Base-by-base conservation (phyloP, 2,113 vertebrate genomes). In the Neoarius graeffei region DNA sequence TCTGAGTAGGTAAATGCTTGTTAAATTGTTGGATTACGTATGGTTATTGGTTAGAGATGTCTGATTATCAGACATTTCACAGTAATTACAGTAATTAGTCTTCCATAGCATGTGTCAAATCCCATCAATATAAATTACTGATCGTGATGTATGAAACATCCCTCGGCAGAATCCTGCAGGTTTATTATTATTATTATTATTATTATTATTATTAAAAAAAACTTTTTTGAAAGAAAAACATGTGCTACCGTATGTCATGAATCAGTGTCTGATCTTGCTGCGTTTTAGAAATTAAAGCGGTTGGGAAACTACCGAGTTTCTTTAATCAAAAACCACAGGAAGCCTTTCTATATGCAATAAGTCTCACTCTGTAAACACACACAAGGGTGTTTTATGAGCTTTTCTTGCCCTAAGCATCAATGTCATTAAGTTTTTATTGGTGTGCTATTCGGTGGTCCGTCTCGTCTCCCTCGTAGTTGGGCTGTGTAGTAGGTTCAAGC, bases 401-500 rank as follows among this genome's bases (percentile, higher is more conserved):
- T 84, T 66, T 84, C 81, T 88, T 20, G 71, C 87, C 81, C 71
- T 84, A 66, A 84, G 87, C 66, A 30, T 67, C 25, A 74, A 84
- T 56, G 81, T 64, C 81, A 88, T 88, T 88, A 88, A 88, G 71
- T 71, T 88, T 84, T 88, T 88, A 84, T 84, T 77, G 81, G 81
- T 5, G 59, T 84, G 84, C 66, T 79, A 88, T 88, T 56, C 10
- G 59, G 73, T 77, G 82, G 81, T 66, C 71, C 20, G 56, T 66
- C 79, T 87, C 20, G 42, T 66, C 79, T 87, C 23, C 13, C 5
- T 87, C 50, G 9, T 84, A 64, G 69, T 42, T 6, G 30, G 54
- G 50, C 56, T 30, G 35, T 83, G 60, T 69, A 79, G 52, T 20
- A 52, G 35, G 67, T 13, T 27, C 30, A 17, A 64, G n/a, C 20